Percentiles rank a stretch among this genome's conserved stretches.
Conservation (phyloP, 2,113 vertebrate species). For the Ellobius talpinus region DNA sequence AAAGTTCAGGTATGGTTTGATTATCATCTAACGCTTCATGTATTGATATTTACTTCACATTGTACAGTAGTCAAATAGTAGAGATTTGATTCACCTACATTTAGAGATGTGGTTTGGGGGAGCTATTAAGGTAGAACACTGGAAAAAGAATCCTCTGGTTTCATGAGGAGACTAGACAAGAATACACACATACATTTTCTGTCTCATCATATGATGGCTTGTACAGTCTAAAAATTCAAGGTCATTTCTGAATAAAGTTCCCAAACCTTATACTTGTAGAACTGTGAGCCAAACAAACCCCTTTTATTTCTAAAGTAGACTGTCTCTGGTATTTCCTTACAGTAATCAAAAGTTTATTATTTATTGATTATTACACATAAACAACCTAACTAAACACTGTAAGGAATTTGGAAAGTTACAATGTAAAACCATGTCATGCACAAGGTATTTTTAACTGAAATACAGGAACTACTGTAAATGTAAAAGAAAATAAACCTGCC, state of each 20-base stretch:
- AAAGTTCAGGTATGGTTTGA: background rate
- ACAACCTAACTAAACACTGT: background rate
- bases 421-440: background rate
- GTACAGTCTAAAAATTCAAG: background rate
- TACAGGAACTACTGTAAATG: background rate
- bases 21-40: background rate
- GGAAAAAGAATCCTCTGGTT: background rate
- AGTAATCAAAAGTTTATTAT: background rate
- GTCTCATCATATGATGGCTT: background rate
- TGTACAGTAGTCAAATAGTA: background rate
- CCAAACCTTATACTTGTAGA: background rate
- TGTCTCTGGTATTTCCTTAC: background rate
- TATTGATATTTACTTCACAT: background rate
- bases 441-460: background rate
- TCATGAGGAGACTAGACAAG: background rate
- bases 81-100: background rate
- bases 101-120: background rate
- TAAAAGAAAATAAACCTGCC: background rate
- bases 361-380: background rate
- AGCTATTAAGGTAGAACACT: background rate
- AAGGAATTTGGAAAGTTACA: background rate
- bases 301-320: background rate
- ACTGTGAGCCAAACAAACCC: background rate
- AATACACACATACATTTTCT: background rate
- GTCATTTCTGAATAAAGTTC: background rate